Base-by-base conservation (phyloP, 1,140 invertebrate genomes). In the Aphaenogaster ashmeadi region DNA sequence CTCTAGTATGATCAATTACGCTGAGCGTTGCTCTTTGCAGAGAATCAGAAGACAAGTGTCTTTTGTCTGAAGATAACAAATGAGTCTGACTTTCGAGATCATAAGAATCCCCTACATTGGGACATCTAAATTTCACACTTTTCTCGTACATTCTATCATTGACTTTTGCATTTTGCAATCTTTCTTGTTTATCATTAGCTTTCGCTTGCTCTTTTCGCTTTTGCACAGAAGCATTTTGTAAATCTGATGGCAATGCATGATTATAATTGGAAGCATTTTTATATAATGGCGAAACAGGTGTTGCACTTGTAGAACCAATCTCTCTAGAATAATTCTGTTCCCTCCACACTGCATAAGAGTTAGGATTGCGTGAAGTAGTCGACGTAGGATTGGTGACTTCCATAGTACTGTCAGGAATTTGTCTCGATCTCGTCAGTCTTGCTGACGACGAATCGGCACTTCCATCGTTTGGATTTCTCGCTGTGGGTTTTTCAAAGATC, bases 341-440 rank as follows among this genome's bases (percentile, higher is more conserved):
- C 69, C 86, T 94, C 94, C 94, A 94, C 8, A 90, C 77, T 21
- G 93, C 91, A 58, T 94, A 94, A 2, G 93, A 92, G 62, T 90
- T 88, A 84, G 54, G 66, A 11, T 8, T 71, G 27, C 52, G 44
- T 2, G 58, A 71, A 27, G 56, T 41, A 7, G 87, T 41, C 27
- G 69, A 75, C 0, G 33, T 62, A 36, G 11, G 3, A 64, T 41
- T 78, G 8, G 4, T 84, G 11, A 78, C 6, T 74, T 89, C 38
- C 58, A 21, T 33, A 13, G 50, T 2, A 18, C 8, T 13, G 2
- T 86, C 41, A 7, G 64, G 58, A 0, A 15, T 3, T 54, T 8
- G 60, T 38, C 13, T 8, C 15, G 62, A 1, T 54, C 0, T 38
- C 5, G 36, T 56, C 21, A 18, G 80, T 81, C 47, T 44, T 33